These are phyloP conservation scores for Erythrolamprus reginae DNA, from an alignment of 2,113 vertebrate species.

Conservation along the genomic window DNA sequence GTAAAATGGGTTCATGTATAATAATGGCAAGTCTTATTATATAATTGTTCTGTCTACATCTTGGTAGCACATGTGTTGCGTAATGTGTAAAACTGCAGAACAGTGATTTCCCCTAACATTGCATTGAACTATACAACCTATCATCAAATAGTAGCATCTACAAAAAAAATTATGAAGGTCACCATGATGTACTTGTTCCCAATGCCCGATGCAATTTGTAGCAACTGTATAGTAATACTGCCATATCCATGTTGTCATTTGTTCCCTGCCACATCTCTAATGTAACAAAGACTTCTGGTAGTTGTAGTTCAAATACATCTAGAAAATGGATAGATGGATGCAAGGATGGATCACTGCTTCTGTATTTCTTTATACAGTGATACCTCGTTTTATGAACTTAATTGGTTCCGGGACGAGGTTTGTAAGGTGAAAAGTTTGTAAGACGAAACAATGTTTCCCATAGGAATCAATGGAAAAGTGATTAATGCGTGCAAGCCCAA, in stretches of 20 bases:
- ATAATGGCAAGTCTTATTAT: neutral
- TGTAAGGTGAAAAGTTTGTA: too few relatives aligned
- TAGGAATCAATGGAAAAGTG: too few relatives aligned
- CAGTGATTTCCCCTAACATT: neutral
- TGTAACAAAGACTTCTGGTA: neutral
- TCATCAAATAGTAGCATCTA: neutral
- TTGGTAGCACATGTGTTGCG: slow-evolving; percentile 1
- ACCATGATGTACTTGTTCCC: neutral
- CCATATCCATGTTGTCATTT: neutral
- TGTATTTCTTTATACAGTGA: neutral
- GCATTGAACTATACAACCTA: neutral
- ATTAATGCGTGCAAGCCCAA: too few relatives aligned
- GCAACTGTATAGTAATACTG: neutral
- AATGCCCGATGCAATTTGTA: neutral
- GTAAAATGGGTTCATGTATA: neutral
- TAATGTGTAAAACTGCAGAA: neutral
- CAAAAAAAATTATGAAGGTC: neutral
- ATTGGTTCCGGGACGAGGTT: too few relatives aligned
- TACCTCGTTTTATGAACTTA: too few relatives aligned
- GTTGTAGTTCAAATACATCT: neutral
- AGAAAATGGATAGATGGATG: neutral
- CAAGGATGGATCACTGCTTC: neutral
- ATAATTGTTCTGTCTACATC: neutral
- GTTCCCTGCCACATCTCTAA: neutral
- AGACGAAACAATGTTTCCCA: too few relatives aligned